Evolutionary conservation across 2,888 invertebrate species (phyloP).

Genomic region (Phyllotreta striolata): DNA sequence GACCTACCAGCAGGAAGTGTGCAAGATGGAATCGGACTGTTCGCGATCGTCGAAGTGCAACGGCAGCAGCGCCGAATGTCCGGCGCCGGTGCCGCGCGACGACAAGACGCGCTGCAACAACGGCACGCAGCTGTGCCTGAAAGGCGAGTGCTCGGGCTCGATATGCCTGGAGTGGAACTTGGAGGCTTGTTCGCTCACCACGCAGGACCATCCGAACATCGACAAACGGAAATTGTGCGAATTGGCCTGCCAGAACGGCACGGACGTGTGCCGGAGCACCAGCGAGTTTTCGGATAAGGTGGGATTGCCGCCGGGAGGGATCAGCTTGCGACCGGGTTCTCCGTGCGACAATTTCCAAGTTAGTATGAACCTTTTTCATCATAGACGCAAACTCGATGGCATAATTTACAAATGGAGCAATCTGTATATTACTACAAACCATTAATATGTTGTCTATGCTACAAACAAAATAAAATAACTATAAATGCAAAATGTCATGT

Average conservation of each 20-base stretch:
- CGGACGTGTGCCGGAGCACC: slow-evolving; percentile 83
- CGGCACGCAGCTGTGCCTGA: slow-evolving; percentile 85
- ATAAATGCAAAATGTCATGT: too few species aligned
- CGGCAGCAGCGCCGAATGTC: slow-evolving; percentile 87
- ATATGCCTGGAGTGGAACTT: slow-evolving; percentile 95
- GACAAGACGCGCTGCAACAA: slow-evolving; percentile 97
- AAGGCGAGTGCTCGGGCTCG: slow-evolving; percentile 92
- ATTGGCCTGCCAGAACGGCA: slow-evolving; percentile 93
- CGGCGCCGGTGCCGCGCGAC: slow-evolving; percentile 78
- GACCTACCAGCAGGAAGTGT: slow-evolving; percentile 70
- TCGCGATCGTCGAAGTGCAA: slow-evolving; percentile 88
- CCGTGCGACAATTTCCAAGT: slow-evolving; percentile 99
- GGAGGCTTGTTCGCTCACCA: slow-evolving; percentile 93
- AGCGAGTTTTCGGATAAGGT: slow-evolving; percentile 82
- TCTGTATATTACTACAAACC: too few species aligned
- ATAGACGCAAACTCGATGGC: neutral
- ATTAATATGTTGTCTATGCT: too few species aligned
- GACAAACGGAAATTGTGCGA: slow-evolving; percentile 91
- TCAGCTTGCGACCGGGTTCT: slow-evolving; percentile 91
- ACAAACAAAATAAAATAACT: too few species aligned
- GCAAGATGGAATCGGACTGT: slow-evolving; percentile 89
- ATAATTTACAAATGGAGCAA: too few species aligned
- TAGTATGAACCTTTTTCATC: slow-evolving; percentile 34
- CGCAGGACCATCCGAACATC: slow-evolving; percentile 75
- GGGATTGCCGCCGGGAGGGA: slow-evolving; percentile 80